A percentile compares a stretch with the other conserved stretches of the same genome.
Evolutionary conservation across 2,888 invertebrate genomes (phyloP).

Genomic region (Tetropium fuscum): DNA sequence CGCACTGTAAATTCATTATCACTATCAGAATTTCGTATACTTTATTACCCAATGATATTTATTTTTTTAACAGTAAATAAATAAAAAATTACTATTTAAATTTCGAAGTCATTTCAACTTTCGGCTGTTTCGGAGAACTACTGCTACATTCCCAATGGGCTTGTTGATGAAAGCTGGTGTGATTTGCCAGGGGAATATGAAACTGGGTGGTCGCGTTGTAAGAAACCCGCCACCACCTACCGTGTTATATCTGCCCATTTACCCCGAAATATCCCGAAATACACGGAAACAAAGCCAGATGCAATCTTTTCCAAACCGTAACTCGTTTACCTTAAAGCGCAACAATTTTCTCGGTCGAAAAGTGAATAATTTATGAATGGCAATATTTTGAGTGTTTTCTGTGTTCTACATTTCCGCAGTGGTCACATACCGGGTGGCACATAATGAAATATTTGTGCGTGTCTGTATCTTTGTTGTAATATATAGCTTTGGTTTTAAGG

Average conservation of each 20-base stretch:
- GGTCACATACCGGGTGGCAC: background rate
- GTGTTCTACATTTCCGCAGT: background rate
- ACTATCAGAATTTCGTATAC: no score
- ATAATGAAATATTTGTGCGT: background rate
- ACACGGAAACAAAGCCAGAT: constrained; percentile 46
- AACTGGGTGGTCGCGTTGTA: constrained; percentile 32
- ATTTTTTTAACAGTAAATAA: no score
- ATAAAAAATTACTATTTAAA: no score
- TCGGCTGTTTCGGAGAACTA: constrained; percentile 34
- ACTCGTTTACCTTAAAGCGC: constrained; percentile 42
- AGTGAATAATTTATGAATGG: constrained; percentile 15
- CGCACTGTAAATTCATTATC: no score
- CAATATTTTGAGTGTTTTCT: constrained; percentile 1
- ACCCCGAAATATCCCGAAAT: constrained; percentile 36
- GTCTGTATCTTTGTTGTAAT: background rate
- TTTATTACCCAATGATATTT: no score
- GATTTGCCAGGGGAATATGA: constrained; percentile 39
- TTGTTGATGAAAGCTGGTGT: constrained; percentile 35
- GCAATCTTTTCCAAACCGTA: constrained; percentile 43
- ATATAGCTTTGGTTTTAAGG: no score
- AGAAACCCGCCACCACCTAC: constrained; percentile 38
- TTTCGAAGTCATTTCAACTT: no score
- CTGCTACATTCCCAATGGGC: constrained; percentile 29
- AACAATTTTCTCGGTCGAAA: constrained; percentile 21
- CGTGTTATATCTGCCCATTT: constrained; percentile 41